Conservation (phyloP, 2,797 vertebrate species). For the Malurus leucopterus region DNA sequence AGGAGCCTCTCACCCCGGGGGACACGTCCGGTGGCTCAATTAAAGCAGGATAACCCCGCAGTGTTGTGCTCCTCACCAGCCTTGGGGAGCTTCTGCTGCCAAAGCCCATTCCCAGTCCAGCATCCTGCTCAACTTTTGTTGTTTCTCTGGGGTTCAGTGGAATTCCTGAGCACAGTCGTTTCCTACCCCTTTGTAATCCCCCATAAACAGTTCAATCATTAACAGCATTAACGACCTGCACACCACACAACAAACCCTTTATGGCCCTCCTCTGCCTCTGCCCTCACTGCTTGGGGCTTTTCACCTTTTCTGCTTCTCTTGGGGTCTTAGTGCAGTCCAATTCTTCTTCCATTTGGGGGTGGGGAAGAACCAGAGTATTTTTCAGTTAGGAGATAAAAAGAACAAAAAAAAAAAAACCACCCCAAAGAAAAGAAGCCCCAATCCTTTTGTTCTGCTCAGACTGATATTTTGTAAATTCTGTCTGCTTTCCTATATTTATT, state of each 20-base stretch:
- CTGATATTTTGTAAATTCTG: neutral
- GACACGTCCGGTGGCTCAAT: neutral
- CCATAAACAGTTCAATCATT: conserved; percentile 49
- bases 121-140: neutral
- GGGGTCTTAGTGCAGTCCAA: neutral
- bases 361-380: conserved; percentile 1
- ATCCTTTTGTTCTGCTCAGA: conserved; percentile 18
- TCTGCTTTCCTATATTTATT: neutral
- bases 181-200: conserved; percentile 27
- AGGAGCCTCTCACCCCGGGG: neutral
- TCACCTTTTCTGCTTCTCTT: conserved; percentile 12
- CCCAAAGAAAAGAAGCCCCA: neutral
- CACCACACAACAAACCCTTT: conserved; percentile 30
- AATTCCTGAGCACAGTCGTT: neutral
- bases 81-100: neutral
- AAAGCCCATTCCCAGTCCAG: neutral
- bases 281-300: neutral
- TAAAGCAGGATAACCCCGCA: neutral
- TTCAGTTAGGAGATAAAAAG: conserved; percentile 3
- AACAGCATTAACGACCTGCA: conserved; percentile 52
- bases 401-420: neutral
- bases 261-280: neutral
- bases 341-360: conserved; percentile 13
- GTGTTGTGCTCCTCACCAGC: neutral
- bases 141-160: neutral